Percentiles rank a stretch among this genome's conserved stretches.
These are phyloP conservation scores for Saturnia japonica DNA, from an alignment of 2,888 invertebrate genomes.

Conservation along the genomic window DNA sequence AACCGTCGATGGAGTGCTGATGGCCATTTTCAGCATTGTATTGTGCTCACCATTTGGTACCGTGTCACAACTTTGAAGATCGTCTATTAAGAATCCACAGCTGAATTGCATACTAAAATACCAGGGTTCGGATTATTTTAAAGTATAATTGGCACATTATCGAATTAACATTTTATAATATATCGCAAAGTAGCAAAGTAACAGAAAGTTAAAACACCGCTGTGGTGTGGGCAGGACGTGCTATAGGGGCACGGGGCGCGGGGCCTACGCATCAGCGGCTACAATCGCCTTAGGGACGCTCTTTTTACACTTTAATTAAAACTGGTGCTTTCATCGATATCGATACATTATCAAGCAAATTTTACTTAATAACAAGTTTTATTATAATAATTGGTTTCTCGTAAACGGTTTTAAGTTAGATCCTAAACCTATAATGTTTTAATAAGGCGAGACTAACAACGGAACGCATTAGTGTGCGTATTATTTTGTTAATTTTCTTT, in stretches of 20 bases:
- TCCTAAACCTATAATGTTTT: too few species aligned
- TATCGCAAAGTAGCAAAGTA: not conserved
- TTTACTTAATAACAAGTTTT: not conserved
- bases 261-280: slow-evolving; percentile 5
- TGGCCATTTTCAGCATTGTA: too few species aligned
- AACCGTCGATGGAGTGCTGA: too few species aligned
- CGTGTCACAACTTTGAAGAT: too few species aligned
- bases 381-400: too few species aligned
- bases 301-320: not conserved
- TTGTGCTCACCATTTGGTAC: too few species aligned
- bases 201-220: slow-evolving; percentile 19
- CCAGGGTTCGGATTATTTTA: not conserved
- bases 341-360: not conserved
- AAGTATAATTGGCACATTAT: slow-evolving; percentile 20
- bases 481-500: too few species aligned
- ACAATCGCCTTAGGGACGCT: slow-evolving; percentile 11
- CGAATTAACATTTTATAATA: not conserved
- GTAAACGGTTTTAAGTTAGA: too few species aligned
- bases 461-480: too few species aligned
- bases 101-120: too few species aligned
- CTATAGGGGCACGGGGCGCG: slow-evolving; percentile 19
- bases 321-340: not conserved
- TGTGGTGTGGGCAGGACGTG: slow-evolving; percentile 20
- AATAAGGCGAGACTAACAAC: too few species aligned
- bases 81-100: too few species aligned